A percentile compares a stretch with the other conserved stretches of the same genome.
These are phyloP conservation scores for Virgularia gustaviana DNA, from an alignment of 92 coral and sea anemone genomes.

Conservation along the genomic window DNA sequence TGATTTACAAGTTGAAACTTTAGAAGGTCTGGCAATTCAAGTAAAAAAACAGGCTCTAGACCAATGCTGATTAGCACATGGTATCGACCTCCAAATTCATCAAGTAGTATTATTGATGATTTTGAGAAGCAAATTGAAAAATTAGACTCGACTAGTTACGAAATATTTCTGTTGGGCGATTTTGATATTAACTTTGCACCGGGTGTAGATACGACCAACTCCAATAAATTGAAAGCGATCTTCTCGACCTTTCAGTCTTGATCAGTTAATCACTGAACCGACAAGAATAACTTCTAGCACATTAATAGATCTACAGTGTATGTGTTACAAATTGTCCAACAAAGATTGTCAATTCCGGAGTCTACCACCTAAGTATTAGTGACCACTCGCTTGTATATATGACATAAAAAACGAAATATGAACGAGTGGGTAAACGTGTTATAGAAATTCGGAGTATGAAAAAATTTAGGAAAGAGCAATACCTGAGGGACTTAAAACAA, in stretches of 20 bases:
- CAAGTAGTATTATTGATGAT: neutral
- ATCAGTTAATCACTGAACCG: neutral
- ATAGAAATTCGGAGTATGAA: neutral
- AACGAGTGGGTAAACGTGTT: neutral
- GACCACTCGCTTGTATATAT: neutral
- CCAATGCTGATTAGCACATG: conserved; percentile 4
- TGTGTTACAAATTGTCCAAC: neutral
- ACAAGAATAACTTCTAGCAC: no score
- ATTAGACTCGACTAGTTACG: neutral
- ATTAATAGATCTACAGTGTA: no score
- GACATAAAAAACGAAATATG: neutral
- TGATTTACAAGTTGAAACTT: neutral
- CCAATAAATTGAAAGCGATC: neutral
- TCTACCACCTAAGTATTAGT: neutral
- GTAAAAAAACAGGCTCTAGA: conserved; percentile 1
- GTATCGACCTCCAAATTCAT: neutral
- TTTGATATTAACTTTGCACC: neutral
- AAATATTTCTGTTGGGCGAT: conserved; percentile 13
- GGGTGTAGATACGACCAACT: neutral
- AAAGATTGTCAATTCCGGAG: conserved; percentile 4
- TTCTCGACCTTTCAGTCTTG: neutral
- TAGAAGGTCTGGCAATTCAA: neutral
- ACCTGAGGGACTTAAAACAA: no score
- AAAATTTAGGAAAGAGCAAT: no score
- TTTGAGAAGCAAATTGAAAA: neutral